A percentile compares a stretch with the other conserved stretches of the same genome.
Evolutionary conservation across 1,140 invertebrate genomes (phyloP).

Genomic region (Carcinoscorpius rotundicauda): DNA sequence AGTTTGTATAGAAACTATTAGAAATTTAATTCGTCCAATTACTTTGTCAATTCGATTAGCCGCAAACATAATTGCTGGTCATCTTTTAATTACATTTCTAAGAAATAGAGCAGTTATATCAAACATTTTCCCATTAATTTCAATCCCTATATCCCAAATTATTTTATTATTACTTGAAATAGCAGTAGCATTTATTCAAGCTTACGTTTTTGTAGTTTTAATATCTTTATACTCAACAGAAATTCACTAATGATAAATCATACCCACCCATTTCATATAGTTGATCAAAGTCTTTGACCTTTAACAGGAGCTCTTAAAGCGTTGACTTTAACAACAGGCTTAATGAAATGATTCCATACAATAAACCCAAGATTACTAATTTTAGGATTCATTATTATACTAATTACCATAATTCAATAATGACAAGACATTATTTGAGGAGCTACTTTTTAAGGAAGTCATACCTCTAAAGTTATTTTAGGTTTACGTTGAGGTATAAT

Average conservation of each 20-base stretch:
- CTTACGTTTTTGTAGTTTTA: slow-evolving; percentile 37
- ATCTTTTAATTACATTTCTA: slow-evolving; percentile 43
- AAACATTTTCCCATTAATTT: slow-evolving; percentile 27
- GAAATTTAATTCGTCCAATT: slow-evolving; percentile 43
- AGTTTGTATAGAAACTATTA: slow-evolving; percentile 35
- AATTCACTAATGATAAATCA: slow-evolving; percentile 10
- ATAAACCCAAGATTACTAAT: slow-evolving; percentile 34
- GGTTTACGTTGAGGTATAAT: slow-evolving; percentile 46
- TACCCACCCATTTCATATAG: slow-evolving; percentile 15
- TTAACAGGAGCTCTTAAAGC: slow-evolving; percentile 35
- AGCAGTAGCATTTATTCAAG: slow-evolving; percentile 42
- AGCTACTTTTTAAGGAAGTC: slow-evolving; percentile 37
- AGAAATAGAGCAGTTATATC: slow-evolving; percentile 33
- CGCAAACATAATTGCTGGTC: slow-evolving; percentile 55
- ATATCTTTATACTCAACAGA: slow-evolving; percentile 10
- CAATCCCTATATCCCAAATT: slow-evolving; percentile 37
- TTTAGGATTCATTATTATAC: slow-evolving; percentile 34
- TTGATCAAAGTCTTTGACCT: slow-evolving; percentile 39
- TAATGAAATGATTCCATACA: slow-evolving; percentile 40
- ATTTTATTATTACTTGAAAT: slow-evolving; percentile 39
- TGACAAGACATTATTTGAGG: slow-evolving; percentile 41
- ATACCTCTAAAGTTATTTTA: slow-evolving; percentile 31
- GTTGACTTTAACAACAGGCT: slow-evolving; percentile 34
- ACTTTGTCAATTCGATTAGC: slow-evolving; percentile 49
- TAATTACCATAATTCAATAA: slow-evolving; percentile 44